Conservation (phyloP, 1,140 invertebrate genomes). For the Nixonia krombeini region DNA sequence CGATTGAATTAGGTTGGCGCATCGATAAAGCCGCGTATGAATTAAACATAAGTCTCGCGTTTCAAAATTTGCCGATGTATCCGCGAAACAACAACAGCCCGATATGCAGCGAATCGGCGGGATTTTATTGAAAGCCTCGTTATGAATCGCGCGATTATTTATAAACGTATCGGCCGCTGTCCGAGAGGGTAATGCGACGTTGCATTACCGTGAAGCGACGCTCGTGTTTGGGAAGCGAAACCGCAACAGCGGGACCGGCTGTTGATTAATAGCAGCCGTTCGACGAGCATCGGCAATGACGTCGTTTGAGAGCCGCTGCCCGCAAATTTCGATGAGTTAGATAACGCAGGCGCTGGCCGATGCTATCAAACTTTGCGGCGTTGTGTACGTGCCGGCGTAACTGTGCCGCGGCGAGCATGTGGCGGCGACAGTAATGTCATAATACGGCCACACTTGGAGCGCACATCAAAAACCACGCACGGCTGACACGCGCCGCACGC, state of each 20-base stretch:
- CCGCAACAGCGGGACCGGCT: constrained; percentile 4
- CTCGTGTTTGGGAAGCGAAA: not conserved
- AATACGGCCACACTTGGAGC: not conserved
- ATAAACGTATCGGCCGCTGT: too few species aligned
- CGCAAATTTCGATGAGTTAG: constrained; percentile 22
- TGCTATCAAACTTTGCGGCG: constrained; percentile 15
- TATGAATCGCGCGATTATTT: too few species aligned
- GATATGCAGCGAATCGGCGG: too few species aligned
- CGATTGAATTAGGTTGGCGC: constrained; percentile 21
- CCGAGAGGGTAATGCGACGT: constrained; percentile 7
- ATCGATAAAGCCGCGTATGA: constrained; percentile 24
- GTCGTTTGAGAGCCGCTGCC: constrained; percentile 25
- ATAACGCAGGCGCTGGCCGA: constrained; percentile 12
- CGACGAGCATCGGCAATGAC: not conserved
- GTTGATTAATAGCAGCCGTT: constrained; percentile 15
- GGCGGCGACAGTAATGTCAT: constrained; percentile 5
- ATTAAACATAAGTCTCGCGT: constrained; percentile 11
- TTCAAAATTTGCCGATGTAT: too few species aligned
- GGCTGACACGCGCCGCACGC: constrained; percentile 1
- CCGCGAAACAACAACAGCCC: too few species aligned
- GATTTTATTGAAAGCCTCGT: too few species aligned
- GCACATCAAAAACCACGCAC: not conserved
- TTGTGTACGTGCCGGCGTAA: not conserved
- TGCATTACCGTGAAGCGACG: not conserved
- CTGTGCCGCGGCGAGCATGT: not conserved